Evolutionary conservation across 2,113 vertebrate species (phyloP), one percentile per base, ranked within the genome.

Genomic region (Pseudois nayaur): DNA sequence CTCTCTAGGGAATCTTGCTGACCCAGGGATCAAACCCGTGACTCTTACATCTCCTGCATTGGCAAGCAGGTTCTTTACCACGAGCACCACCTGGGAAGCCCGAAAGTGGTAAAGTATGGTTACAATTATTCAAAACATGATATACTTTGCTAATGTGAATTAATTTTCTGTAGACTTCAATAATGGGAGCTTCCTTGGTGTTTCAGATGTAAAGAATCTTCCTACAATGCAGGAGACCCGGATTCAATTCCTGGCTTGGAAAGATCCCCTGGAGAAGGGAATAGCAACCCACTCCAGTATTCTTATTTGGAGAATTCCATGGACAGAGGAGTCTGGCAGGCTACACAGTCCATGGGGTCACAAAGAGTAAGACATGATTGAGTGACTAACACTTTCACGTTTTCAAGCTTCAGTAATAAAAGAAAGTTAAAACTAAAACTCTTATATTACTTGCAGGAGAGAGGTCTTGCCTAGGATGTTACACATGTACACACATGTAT

Each of bases 341-440:
- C 67, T 74, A 40, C 67, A 74, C n/a, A 74, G 19, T 74, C 67
- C 67, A 74, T 40, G n/a, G n/a, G 9, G 67, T 74, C 67, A 74
- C 67, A 40, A 40, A 74, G 19, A 23, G 19, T 74, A 11, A 1
- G 19, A 74, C 67, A 23, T 12, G 10, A 74, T 12, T 40, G 19
- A 74, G 19, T 40, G 19, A 23, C 36, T 74, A 74, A 74, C n/a
- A 40, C 64, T 74, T 74, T 74, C n/a, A 40, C 19, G 3, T 74
- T 40, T 74, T 40, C n/a, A 78, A 40, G 84, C 48, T 89, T 84
- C 48, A 48, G 8, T 79, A 79, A 79, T 48, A 31, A 48, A 79
- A 48, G 76, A 31, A 79, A 48, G 27, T 79, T 79, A 71, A 87
- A 82, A 81, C 21, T 85, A 86, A 91, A 91, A 67, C 67, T 89